Evolutionary conservation across 2,888 invertebrate genomes (phyloP), one percentile per base, ranked within the genome.

Genomic region (Tenthredo notha): DNA sequence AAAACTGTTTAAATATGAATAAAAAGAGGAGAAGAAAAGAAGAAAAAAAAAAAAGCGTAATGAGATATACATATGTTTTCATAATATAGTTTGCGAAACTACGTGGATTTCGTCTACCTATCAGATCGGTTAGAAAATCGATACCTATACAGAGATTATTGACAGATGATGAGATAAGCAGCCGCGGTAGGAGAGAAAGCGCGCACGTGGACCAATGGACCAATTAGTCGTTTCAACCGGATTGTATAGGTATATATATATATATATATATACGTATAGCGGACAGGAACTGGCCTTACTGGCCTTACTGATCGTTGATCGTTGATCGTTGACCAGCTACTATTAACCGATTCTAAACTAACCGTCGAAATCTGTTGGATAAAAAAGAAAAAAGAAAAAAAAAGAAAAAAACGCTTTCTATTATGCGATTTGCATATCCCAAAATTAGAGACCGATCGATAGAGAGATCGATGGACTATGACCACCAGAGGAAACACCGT

Each of bases 161-260:
- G 80, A 80, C 80, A 80, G 80, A 80, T 80, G 80, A 80, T 80
- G 80, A 80, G 80, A 80, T 80, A 58, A 80, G 77, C 74, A n/a
- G 25, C 21, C 12, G 33, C 33, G 58, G 40, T 61, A 80, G 40
- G 86, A 88, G 90, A 90, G 91, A 91, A 91, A 91, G 90, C 89
- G 88, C 85, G 89, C 90, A 90, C 91, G 91, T 91, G 91, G 90
- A 54, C 88, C 87, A 88, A 85, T 85, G 84, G 88, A 89, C 89
- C 91, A 91, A 91, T 91, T 91, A 91, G 89, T 89, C 87, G 86
- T 70, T 85, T 67, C 33, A 37, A 80, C 80, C 50, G 40, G 80
- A 80, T 80, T 61, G 58, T 43, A 29, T 54, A 54, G 54, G 54
- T 54, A 7, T n/a, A 4, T 43, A 10, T 43, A 43, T 43, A 9